These are phyloP conservation scores for Miichthys miiuy DNA, from an alignment of 2,797 vertebrate species.

Conservation along the genomic window DNA sequence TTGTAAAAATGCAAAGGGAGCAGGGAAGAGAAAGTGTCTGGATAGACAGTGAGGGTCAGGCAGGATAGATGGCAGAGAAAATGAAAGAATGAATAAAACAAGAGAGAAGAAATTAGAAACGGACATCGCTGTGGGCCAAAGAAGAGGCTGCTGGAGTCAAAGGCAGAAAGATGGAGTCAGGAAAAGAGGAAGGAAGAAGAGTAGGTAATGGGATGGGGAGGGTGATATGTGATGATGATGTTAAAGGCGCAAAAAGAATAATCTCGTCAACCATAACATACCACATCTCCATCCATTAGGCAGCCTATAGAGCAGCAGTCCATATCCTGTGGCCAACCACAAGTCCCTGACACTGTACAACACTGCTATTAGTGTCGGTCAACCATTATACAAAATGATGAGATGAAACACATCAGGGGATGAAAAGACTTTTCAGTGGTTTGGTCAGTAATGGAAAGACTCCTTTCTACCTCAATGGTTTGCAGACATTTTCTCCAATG, in stretches of 20 bases:
- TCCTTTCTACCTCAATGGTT: slow-evolving; percentile 37
- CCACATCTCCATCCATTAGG: slow-evolving; percentile 71
- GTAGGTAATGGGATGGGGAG: slow-evolving; percentile 38
- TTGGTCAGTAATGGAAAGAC: slow-evolving; percentile 60
- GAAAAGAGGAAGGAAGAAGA: slow-evolving; percentile 26
- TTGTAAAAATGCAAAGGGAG: slow-evolving; percentile 60
- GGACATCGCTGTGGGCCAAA: slow-evolving; percentile 59
- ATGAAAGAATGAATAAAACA: slow-evolving; percentile 83
- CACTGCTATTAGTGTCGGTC: slow-evolving; percentile 63
- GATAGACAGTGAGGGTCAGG: slow-evolving; percentile 59
- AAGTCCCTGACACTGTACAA: slow-evolving; percentile 39
- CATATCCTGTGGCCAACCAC: slow-evolving; percentile 73
- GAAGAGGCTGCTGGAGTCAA: slow-evolving; percentile 30
- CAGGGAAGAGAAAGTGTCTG: slow-evolving; percentile 14
- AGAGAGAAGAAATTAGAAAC: slow-evolving; percentile 76
- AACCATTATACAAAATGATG: slow-evolving; percentile 57
- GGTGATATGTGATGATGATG: slow-evolving; percentile 38
- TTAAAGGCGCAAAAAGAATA: slow-evolving; percentile 35
- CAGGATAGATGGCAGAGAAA: slow-evolving; percentile 68
- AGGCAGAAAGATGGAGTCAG: slow-evolving; percentile 28
- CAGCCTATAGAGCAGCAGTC: slow-evolving; percentile 42
- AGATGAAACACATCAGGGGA: slow-evolving; percentile 58
- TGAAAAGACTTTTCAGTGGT: slow-evolving; percentile 51
- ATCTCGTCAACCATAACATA: slow-evolving; percentile 52
- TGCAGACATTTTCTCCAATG: slow-evolving; percentile 42